Evolutionary conservation across 2,113 vertebrate species (phyloP).

Genomic region (Siniperca knerii): DNA sequence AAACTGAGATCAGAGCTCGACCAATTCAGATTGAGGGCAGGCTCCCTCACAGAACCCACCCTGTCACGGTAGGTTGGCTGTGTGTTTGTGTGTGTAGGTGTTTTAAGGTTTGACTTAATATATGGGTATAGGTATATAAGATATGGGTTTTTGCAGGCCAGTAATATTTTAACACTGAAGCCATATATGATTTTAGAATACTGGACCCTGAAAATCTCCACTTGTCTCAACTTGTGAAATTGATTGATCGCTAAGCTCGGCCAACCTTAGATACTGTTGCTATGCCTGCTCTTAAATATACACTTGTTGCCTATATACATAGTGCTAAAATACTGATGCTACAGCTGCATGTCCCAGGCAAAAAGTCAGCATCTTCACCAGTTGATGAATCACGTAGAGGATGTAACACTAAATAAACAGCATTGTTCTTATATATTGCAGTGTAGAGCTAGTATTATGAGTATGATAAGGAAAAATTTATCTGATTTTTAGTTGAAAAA

Average conservation of each 20-base stretch:
- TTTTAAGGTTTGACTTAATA: background rate
- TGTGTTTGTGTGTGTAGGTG: background rate
- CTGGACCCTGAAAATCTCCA: background rate
- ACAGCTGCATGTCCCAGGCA: too few relatives aligned
- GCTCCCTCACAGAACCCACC: conserved; percentile 94
- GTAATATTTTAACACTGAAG: background rate
- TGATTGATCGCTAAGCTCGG: background rate
- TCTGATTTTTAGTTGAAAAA: too few relatives aligned
- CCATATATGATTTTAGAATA: background rate
- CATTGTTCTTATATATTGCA: background rate
- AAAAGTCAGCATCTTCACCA: too few relatives aligned
- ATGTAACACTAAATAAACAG: too few relatives aligned
- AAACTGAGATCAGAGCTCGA: conserved; percentile 95
- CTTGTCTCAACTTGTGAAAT: background rate
- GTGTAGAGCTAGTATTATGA: background rate
- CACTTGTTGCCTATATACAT: background rate
- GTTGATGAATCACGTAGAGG: too few relatives aligned
- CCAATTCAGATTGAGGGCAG: conserved; percentile 92
- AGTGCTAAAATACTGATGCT: background rate
- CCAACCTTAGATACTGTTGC: background rate
- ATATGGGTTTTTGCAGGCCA: background rate
- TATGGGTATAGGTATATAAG: too few relatives aligned
- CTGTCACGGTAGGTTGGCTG: conserved; percentile 89
- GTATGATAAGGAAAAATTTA: too few relatives aligned
- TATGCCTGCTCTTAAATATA: background rate